phyloP scores from a whole-genome alignment of 2,888 invertebrate species.

The Apotomis capreana region DNA sequence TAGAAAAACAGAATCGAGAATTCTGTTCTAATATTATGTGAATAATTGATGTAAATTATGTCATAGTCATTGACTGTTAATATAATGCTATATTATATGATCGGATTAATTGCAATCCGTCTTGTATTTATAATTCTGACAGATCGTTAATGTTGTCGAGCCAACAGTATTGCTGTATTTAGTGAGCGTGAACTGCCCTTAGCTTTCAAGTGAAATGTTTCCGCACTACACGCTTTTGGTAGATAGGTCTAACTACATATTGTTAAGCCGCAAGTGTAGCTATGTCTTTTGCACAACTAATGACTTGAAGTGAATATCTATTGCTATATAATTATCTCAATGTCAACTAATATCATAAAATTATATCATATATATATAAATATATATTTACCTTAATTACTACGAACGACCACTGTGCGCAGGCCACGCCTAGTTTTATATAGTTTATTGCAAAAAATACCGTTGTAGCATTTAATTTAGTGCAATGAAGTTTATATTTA shows the following conservation, averaged over 20 bases:
- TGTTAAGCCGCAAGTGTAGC: no score
- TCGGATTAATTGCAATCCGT: slow-evolving; percentile 41
- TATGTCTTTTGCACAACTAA: no score
- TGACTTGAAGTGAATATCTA: no score
- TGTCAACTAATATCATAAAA: no score
- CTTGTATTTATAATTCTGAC: slow-evolving; percentile 36
- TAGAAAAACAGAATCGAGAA: no score
- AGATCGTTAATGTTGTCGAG: slow-evolving; percentile 25
- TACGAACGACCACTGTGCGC: no score
- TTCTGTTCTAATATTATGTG: slow-evolving; percentile 52
- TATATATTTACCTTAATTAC: no score
- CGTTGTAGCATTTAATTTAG: neutral
- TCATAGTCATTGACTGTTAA: slow-evolving; percentile 56
- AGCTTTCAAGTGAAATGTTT: neutral
- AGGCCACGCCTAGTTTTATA: neutral
- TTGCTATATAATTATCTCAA: no score
- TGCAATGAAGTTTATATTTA: neutral
- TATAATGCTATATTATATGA: slow-evolving; percentile 42
- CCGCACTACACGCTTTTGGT: neutral
- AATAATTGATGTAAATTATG: slow-evolving; percentile 63
- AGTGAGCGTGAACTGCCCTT: neutral
- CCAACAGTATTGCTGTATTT: slow-evolving; percentile 12
- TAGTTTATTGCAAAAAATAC: neutral
- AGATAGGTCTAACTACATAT: no score
- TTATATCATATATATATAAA: no score